phyloP scores from a whole-genome alignment of 2,888 invertebrate genomes.

The Cantharis rustica region DNA sequence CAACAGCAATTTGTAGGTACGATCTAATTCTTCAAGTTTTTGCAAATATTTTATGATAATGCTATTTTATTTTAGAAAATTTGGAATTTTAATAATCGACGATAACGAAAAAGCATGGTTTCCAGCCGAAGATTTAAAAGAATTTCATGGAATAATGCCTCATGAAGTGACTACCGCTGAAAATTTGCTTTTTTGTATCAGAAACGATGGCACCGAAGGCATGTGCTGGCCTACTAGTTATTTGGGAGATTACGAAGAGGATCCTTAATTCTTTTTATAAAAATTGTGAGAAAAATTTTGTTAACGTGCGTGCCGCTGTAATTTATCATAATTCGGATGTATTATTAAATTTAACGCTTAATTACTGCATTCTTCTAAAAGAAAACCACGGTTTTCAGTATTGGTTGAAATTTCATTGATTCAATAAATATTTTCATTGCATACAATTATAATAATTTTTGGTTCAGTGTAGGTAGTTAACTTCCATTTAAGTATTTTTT shows the following conservation, averaged over 20 bases:
- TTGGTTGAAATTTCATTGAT: too few species aligned
- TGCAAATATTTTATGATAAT: not conserved
- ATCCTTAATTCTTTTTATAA: conserved; percentile 27
- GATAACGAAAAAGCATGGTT: conserved; percentile 94
- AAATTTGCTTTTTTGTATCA: conserved; percentile 80
- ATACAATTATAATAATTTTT: too few species aligned
- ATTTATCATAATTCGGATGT: not conserved
- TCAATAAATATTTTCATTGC: too few species aligned
- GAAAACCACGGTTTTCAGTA: too few species aligned
- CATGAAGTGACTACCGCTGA: conserved; percentile 80
- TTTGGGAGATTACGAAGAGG: conserved; percentile 57
- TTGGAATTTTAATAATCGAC: conserved; percentile 79
- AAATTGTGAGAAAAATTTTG: conserved; percentile 2
- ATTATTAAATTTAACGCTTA: conserved; percentile 1
- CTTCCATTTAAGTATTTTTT: too few species aligned
- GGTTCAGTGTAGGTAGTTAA: too few species aligned
- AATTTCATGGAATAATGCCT: conserved; percentile 87
- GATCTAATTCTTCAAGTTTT: not conserved
- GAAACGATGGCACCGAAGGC: conserved; percentile 81
- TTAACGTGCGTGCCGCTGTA: not conserved
- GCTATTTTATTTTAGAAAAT: conserved; percentile 64
- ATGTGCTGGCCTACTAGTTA: conserved; percentile 78
- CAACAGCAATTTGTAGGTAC: conserved; percentile 79
- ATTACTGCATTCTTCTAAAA: not conserved
- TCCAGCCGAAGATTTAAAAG: conserved; percentile 83